phyloP scores from a whole-genome alignment of 2,888 invertebrate genomes.

The Acanthosepion lycidas region DNA sequence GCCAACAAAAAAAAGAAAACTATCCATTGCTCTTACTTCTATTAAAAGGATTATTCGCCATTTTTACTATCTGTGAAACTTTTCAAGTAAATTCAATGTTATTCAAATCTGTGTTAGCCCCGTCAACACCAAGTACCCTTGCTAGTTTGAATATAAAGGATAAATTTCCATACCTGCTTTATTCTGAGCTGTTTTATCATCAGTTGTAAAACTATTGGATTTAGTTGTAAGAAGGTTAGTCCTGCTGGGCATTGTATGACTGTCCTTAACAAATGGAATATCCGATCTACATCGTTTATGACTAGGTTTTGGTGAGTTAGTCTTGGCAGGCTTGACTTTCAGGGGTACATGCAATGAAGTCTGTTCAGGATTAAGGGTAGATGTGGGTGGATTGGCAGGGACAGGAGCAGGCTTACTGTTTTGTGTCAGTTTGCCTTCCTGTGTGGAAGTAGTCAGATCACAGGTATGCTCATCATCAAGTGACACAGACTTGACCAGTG shows the following conservation, averaged over 20 bases:
- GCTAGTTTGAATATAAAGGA: not conserved
- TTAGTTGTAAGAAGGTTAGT: not conserved
- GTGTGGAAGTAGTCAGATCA: not conserved
- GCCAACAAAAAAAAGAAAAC: no score
- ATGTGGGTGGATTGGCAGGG: not conserved
- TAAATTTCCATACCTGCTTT: not conserved
- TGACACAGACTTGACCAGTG: slow-evolving; percentile 35
- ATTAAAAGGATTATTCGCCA: no score
- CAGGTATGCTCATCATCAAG: not conserved
- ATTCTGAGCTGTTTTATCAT: slow-evolving; percentile 24
- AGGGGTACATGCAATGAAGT: not conserved
- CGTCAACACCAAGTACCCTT: not conserved
- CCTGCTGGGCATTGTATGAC: not conserved
- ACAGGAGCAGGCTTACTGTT: not conserved
- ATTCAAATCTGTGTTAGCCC: no score
- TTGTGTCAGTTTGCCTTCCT: not conserved
- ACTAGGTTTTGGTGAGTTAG: not conserved
- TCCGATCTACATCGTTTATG: slow-evolving; percentile 41
- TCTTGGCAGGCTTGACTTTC: not conserved
- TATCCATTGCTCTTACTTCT: no score
- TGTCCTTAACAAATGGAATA: slow-evolving; percentile 35
- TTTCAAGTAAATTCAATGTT: no score
- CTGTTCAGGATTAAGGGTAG: not conserved
- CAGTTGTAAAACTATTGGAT: not conserved
- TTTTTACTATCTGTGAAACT: no score